Conservation (phyloP, 1,140 invertebrate genomes). For the Solenopsis fugax region DNA sequence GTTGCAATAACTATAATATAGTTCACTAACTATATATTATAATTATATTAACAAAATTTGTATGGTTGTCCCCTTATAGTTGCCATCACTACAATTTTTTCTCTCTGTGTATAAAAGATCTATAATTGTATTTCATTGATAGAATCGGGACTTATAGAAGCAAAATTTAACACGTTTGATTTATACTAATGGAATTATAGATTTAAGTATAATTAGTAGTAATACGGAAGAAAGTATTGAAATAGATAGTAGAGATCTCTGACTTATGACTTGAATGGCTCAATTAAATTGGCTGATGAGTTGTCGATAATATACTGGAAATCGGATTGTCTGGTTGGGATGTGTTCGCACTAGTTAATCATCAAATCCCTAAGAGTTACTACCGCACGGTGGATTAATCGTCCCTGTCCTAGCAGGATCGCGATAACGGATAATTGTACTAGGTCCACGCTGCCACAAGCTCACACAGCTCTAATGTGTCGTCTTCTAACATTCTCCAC, state of each 20-base stretch:
- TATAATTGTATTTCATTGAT: not conserved
- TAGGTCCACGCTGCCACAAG: not conserved
- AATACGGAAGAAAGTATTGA: not conserved
- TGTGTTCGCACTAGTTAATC: conserved; percentile 58
- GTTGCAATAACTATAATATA: too few species aligned
- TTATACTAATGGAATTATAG: conserved; percentile 2
- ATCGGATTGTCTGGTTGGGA: conserved; percentile 8
- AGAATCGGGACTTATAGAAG: not conserved
- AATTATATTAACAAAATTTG: too few species aligned
- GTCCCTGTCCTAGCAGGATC: conserved; percentile 9
- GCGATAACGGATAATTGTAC: conserved; percentile 46
- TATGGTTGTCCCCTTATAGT: too few species aligned
- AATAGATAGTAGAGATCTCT: conserved; percentile 5
- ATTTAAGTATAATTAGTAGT: not conserved
- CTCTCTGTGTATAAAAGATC: too few species aligned
- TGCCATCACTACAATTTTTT: too few species aligned
- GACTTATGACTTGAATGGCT: conserved; percentile 23
- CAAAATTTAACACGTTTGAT: not conserved
- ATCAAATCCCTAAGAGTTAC: conserved; percentile 54
- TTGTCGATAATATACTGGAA: conserved; percentile 39
- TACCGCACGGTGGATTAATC: conserved; percentile 65
- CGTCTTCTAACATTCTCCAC: not conserved
- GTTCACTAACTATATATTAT: too few species aligned
- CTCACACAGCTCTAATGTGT: conserved; percentile 31
- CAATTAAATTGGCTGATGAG: conserved; percentile 11